phyloP scores from a whole-genome alignment of 1,140 invertebrate species.

The Zaprionus vittiger region DNA sequence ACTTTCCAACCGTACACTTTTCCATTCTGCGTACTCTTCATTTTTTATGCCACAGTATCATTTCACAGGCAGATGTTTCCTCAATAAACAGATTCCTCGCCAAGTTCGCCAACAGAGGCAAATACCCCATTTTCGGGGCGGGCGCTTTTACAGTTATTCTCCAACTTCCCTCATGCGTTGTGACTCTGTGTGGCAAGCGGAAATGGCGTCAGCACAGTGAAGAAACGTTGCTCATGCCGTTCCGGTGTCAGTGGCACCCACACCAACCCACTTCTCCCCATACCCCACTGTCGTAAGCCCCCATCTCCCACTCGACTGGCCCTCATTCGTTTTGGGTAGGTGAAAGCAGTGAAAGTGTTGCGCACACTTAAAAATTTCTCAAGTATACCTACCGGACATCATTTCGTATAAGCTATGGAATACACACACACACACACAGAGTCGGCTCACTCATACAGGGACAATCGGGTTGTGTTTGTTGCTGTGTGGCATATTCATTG shows the following conservation, averaged over 20 bases:
- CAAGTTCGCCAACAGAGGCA: background rate
- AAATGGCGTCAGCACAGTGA: constrained; percentile 33
- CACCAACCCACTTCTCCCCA: background rate
- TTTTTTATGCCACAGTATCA: background rate
- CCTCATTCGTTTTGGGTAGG: constrained; percentile 19
- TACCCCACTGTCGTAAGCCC: background rate
- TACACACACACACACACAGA: constrained; percentile 24
- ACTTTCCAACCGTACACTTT: background rate
- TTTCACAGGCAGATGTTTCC: background rate
- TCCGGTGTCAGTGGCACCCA: constrained; percentile 8
- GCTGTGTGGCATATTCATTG: constrained; percentile 60
- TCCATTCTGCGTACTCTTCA: background rate
- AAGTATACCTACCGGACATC: constrained; percentile 81
- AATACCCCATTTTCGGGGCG: constrained; percentile 1
- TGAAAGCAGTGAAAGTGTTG: constrained; percentile 56
- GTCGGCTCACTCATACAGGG: constrained; percentile 14
- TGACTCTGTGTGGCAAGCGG: constrained; percentile 16
- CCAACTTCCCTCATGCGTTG: constrained; percentile 16
- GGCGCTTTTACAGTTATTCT: constrained; percentile 16
- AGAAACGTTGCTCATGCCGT: background rate
- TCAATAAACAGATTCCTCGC: constrained; percentile 8
- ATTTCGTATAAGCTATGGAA: constrained; percentile 65
- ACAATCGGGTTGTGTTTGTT: constrained; percentile 18
- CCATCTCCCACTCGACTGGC: background rate
- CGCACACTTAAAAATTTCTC: constrained; percentile 75